phyloP scores from a whole-genome alignment of 2,888 invertebrate species.

The Psylliodes chrysocephalus region DNA sequence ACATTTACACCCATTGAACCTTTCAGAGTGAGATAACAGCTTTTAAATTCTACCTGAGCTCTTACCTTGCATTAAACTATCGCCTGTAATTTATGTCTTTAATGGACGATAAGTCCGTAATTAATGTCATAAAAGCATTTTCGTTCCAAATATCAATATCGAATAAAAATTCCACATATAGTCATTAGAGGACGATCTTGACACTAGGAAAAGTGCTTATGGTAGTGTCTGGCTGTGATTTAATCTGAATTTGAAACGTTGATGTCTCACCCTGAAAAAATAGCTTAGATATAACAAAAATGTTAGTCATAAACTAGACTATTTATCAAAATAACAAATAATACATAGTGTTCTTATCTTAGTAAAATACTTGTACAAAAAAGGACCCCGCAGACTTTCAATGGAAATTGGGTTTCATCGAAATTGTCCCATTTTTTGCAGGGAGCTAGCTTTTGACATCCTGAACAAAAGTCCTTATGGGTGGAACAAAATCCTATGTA shows the following conservation, averaged over 20 bases:
- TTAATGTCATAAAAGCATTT: slow-evolving; percentile 38
- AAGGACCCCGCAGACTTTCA: no score
- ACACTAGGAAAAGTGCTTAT: slow-evolving; percentile 11
- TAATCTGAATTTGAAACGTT: slow-evolving; percentile 10
- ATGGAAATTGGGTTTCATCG: no score
- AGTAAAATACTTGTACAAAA: no score
- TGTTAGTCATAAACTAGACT: no score
- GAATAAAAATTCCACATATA: slow-evolving; percentile 22
- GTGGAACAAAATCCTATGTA: no score
- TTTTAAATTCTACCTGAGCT: slow-evolving; percentile 8
- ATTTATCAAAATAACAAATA: no score
- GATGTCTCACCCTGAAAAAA: slow-evolving; percentile 15
- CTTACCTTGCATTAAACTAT: slow-evolving; percentile 28
- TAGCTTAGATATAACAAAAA: background rate
- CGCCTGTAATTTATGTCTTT: slow-evolving; percentile 33
- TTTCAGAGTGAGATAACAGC: background rate
- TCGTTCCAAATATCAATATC: slow-evolving; percentile 26
- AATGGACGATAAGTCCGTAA: slow-evolving; percentile 34
- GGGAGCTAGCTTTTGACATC: no score
- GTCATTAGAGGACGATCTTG: slow-evolving; percentile 16
- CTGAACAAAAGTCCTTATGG: no score
- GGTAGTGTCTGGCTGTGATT: background rate
- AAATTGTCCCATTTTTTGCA: no score
- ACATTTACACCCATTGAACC: slow-evolving; percentile 8
- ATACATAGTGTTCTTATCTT: no score